phyloP scores from a whole-genome alignment of 2,113 vertebrate species.

The Anser brachyrhynchus region DNA sequence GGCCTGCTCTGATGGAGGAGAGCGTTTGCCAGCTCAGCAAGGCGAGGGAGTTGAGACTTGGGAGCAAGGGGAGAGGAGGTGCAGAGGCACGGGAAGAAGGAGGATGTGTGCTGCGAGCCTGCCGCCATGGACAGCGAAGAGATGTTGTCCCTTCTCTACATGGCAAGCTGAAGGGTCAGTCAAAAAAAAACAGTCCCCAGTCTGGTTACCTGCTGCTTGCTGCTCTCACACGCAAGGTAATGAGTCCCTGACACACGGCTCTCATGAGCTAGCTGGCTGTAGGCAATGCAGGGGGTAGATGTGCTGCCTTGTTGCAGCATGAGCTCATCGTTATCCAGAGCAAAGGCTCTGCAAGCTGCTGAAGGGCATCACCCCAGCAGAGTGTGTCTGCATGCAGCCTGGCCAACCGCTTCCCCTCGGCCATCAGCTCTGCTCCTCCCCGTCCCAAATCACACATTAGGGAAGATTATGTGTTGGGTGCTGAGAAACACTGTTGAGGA shows the following conservation, averaged over 20 bases:
- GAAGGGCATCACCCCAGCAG: background rate
- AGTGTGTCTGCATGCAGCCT: background rate
- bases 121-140: constrained; percentile 82
- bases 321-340: background rate
- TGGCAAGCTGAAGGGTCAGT: constrained; percentile 80
- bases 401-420: background rate
- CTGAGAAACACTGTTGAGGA: constrained; percentile 80
- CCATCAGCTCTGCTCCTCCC: background rate
- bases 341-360: background rate
- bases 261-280: background rate
- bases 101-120: constrained; percentile 77
- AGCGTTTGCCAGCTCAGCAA: background rate
- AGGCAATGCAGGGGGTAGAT: background rate
- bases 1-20: background rate
- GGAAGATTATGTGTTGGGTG: constrained; percentile 83
- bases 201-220: constrained; percentile 83
- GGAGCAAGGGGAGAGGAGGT: fast-evolving
- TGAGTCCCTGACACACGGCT: background rate
- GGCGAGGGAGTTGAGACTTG: background rate
- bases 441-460: constrained; percentile 67
- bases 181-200: constrained; percentile 60
- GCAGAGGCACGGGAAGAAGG: constrained; percentile 16
- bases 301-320: background rate
- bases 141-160: constrained; percentile 81
- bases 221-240: constrained; percentile 82